Base-by-base conservation (phyloP, 2,113 vertebrate species). In the Nyctibius bracteatus region DNA sequence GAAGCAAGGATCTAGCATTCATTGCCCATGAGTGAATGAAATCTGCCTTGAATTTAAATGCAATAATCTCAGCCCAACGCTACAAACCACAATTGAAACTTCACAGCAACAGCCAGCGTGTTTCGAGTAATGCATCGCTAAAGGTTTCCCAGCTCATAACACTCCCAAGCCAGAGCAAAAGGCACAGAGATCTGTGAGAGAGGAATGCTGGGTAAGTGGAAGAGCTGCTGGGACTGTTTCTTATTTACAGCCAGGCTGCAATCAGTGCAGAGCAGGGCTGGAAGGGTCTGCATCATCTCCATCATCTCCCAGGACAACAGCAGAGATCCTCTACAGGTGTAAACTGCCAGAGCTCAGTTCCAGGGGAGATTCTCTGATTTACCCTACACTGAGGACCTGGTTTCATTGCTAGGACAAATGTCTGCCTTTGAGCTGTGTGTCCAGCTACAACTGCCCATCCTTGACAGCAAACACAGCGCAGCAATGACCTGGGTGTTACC, bases 11-110 rank as follows among this genome's bases (percentile, higher is more conserved):
- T 22, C 46, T 11, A 7, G 14, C 9, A 3, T 27, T 20, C 52
- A 3, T 18, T 55, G 74, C 74, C 70, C 27, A 7, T 2, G 78
- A 82, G 43, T 2, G 24, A 28, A 51, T 6, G 31, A 55, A 86
- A 81, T 90, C 95, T 93, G 96, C 85, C 94, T 92, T 43, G 85
- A 95, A 88, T 95, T 96, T 93, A 80, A 92, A 85, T 0, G 8
- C 74, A 90, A 93, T 75, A 27, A 78, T 66, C 84, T 58, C 87
- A 87, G 87, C 84, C 72, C 72, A n/a, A 2, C 7, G 59, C 77
- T 33, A 41, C 9, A 78, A 94, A 95, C 90, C 85, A 55, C 92
- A 90, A 61, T 0, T 63, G 70, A 82, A 93, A 5, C 52, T 47
- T 3, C 0, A 5, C 85, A 75, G 73, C 2, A 65, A 71, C 73